Evolutionary conservation across 2,113 vertebrate species (phyloP).

Genomic region (Erythrolamprus reginae): DNA sequence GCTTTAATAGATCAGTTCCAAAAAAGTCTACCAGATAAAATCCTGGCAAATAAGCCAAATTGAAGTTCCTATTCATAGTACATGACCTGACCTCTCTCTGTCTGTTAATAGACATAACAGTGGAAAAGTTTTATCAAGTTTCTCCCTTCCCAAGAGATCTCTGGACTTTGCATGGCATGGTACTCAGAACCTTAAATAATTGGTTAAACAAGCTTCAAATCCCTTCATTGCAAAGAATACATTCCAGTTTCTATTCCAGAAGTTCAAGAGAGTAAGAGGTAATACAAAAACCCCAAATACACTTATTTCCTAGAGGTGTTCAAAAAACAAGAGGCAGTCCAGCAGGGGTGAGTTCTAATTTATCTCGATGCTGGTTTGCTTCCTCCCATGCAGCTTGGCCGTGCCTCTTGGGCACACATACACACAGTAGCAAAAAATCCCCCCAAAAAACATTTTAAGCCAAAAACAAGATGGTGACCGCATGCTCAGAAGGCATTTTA

Average conservation of each 20-base stretch:
- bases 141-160: background rate
- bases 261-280: background rate
- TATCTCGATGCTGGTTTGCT: no score
- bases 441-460: no score
- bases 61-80: background rate
- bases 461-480: no score
- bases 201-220: background rate
- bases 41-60: background rate
- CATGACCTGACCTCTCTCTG: background rate
- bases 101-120: background rate
- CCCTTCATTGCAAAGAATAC: background rate
- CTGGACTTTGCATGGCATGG: background rate
- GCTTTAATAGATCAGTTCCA: background rate
- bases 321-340: background rate
- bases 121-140: background rate
- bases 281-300: background rate
- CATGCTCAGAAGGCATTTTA: no score
- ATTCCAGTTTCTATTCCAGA: background rate
- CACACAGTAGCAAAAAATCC: no score
- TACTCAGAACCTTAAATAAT: background rate
- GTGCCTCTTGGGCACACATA: no score
- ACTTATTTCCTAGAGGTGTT: background rate
- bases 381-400: no score
- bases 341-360: background rate
- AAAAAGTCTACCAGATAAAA: background rate